A percentile compares a stretch with the other conserved stretches of the same genome.
Conservation (phyloP, 2,888 invertebrate species). For the Hymenopus coronatus region DNA sequence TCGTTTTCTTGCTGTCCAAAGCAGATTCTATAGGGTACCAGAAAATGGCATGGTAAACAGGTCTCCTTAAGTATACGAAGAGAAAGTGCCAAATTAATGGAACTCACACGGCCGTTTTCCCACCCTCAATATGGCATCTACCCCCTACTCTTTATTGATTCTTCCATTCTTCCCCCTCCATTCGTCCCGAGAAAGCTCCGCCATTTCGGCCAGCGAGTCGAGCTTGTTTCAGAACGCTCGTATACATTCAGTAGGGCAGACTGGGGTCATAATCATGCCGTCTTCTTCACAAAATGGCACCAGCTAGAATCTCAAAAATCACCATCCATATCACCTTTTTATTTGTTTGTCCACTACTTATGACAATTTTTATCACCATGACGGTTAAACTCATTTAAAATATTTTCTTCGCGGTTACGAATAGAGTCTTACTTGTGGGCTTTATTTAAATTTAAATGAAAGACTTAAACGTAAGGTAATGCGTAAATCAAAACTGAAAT, state of each 20-base stretch:
- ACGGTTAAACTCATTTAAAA: background rate
- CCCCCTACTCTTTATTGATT: background rate
- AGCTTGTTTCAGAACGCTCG: background rate
- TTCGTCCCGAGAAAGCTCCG: background rate
- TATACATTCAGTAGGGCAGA: background rate
- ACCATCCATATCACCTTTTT: background rate
- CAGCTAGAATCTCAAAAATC: background rate
- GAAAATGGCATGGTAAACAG: background rate
- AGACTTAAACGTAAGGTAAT: background rate
- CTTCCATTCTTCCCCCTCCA: background rate
- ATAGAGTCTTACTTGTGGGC: too few species aligned
- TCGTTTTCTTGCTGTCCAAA: too few species aligned
- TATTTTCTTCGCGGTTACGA: background rate
- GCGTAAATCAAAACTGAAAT: background rate
- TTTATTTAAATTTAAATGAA: background rate
- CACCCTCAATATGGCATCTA: background rate
- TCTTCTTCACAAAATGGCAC: background rate
- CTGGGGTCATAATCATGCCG: background rate
- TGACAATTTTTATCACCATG: background rate
- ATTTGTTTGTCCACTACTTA: background rate
- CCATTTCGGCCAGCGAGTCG: background rate
- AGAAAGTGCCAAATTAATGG: background rate
- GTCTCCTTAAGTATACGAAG: background rate
- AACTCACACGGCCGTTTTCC: background rate
- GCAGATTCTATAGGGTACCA: background rate